These are phyloP conservation scores for Drosophila infuscata DNA, from an alignment of 2,888 invertebrate species.

Conservation along the genomic window DNA sequence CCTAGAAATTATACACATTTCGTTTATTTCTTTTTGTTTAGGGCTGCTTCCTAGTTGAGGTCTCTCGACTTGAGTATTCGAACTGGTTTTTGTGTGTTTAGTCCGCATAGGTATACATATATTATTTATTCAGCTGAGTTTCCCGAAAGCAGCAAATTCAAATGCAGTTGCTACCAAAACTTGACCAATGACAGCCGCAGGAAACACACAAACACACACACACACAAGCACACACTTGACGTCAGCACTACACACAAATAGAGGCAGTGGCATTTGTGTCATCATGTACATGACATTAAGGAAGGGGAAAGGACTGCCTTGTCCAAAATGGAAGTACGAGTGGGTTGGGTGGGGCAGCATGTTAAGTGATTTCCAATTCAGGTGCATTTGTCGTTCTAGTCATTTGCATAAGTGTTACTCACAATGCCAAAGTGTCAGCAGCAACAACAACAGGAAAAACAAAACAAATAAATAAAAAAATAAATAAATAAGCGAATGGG, in stretches of 20 bases:
- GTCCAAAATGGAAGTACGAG: neutral
- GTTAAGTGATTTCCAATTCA: constrained; percentile 77
- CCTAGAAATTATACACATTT: neutral
- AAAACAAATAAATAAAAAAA: neutral
- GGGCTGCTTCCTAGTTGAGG: neutral
- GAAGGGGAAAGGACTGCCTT: constrained; percentile 3
- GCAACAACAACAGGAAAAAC: neutral
- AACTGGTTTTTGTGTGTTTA: neutral
- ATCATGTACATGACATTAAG: constrained; percentile 51
- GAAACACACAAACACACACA: constrained; percentile 17
- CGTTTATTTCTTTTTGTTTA: neutral
- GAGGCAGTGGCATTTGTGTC: constrained; percentile 19
- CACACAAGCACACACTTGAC: constrained; percentile 30
- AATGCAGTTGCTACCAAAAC: constrained; percentile 49
- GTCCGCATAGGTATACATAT: neutral
- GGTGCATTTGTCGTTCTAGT: constrained; percentile 61
- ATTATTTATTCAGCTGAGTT: constrained; percentile 31
- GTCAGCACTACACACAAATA: constrained; percentile 33
- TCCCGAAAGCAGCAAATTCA: constrained; percentile 50
- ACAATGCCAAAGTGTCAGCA: constrained; percentile 50
- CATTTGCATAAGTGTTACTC: constrained; percentile 67
- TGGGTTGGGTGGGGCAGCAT: neutral
- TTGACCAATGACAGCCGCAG: constrained; percentile 47
- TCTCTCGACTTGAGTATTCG: neutral
- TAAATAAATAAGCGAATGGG: constrained; percentile 11